phyloP scores from a whole-genome alignment of 2,113 vertebrate genomes.

The Syngnathus floridae region DNA sequence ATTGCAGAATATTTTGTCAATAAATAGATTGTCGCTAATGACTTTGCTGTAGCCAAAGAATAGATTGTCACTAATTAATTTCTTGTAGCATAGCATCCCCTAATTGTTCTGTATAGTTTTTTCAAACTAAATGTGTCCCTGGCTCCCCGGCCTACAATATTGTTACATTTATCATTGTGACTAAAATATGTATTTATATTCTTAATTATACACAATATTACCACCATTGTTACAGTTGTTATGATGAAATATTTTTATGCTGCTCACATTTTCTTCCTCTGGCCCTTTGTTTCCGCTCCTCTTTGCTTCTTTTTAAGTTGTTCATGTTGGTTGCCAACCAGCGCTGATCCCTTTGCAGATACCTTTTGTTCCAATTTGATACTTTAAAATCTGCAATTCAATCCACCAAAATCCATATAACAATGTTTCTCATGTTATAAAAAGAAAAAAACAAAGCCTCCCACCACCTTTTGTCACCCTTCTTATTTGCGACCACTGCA shows the following conservation, averaged over 20 bases:
- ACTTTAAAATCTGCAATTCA: too few species aligned
- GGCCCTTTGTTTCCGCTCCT: too few species aligned
- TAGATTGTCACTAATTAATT: too few species aligned
- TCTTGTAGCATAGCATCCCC: slow-evolving; percentile 11
- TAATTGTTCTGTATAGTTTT: not conserved
- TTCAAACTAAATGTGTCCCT: not conserved
- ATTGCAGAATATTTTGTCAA: slow-evolving; percentile 61
- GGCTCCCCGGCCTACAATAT: not conserved
- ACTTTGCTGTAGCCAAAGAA: slow-evolving; percentile 51
- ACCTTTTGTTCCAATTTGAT: too few species aligned
- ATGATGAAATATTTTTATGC: too few species aligned
- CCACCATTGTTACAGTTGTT: too few species aligned
- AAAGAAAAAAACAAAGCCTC: slow-evolving; percentile 1
- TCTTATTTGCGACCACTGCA: slow-evolving; percentile 31
- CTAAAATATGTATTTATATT: not conserved
- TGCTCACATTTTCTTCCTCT: too few species aligned
- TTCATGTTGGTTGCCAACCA: too few species aligned
- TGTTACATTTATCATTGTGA: not conserved
- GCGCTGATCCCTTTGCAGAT: too few species aligned
- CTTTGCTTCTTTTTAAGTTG: too few species aligned
- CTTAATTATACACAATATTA: too few species aligned
- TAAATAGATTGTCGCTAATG: slow-evolving; percentile 63
- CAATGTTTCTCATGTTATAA: not conserved
- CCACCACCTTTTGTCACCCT: not conserved
- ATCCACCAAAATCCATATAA: not conserved